Evolutionary conservation across 1,140 invertebrate genomes (phyloP).

Genomic region (Drosophila mauritiana): DNA sequence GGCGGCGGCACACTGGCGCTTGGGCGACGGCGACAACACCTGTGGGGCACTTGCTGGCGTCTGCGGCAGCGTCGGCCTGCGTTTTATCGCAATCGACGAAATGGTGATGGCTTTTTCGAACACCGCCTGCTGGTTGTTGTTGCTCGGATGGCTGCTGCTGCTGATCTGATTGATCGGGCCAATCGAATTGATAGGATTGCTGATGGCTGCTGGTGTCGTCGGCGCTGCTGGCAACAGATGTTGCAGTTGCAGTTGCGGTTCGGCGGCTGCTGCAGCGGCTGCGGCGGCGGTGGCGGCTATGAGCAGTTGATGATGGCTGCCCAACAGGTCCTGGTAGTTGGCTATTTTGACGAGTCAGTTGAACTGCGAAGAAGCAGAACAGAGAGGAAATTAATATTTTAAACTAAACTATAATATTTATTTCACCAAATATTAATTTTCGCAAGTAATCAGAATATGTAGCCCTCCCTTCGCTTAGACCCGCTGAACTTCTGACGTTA

Average conservation of each 20-base stretch:
- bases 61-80: slow-evolving; percentile 85
- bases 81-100: slow-evolving; percentile 85
- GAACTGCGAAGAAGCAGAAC: slow-evolving; percentile 31
- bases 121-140: slow-evolving; percentile 76
- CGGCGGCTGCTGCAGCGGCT: slow-evolving; percentile 50
- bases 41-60: slow-evolving; percentile 85
- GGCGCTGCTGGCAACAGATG: slow-evolving; percentile 64
- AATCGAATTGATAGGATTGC: slow-evolving; percentile 11
- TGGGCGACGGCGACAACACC: slow-evolving; percentile 85
- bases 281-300: slow-evolving; percentile 52
- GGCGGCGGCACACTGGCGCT: slow-evolving; percentile 84
- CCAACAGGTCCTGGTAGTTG: slow-evolving; percentile 78
- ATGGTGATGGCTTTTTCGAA: slow-evolving; percentile 85
- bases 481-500: slow-evolving; percentile 7
- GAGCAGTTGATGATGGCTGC: slow-evolving; percentile 79
- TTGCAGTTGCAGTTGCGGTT: slow-evolving; percentile 68
- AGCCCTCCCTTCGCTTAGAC: not conserved
- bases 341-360: slow-evolving; percentile 78
- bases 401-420: not conserved
- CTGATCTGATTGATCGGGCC: slow-evolving; percentile 32
- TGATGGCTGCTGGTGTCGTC: slow-evolving; percentile 49
- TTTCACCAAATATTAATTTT: not conserved
- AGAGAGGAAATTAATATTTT: not conserved
- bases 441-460: not conserved
- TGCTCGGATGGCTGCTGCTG: slow-evolving; percentile 28